Evolutionary conservation across 2,888 invertebrate genomes (phyloP).

Genomic region (Dugesia japonica): DNA sequence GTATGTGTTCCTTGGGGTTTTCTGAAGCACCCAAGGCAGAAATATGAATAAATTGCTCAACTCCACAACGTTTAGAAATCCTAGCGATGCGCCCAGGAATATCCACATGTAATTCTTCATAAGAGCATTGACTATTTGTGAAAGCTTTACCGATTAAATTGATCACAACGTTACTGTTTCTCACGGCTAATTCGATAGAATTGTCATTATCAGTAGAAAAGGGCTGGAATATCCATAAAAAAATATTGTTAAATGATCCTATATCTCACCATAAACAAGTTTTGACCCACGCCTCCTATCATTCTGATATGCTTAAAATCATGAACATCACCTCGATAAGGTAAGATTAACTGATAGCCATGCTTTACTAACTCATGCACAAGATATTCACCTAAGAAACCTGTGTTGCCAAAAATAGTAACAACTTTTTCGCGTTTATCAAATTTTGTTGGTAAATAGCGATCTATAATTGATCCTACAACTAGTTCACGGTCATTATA

Average conservation of each 20-base stretch:
- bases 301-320: neutral
- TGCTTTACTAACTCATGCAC: neutral
- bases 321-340: neutral
- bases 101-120: neutral
- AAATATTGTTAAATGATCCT: no score
- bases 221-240: neutral
- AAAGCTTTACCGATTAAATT: neutral
- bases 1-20: slow-evolving; percentile 56
- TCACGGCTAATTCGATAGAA: neutral
- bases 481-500: neutral
- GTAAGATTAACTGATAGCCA: neutral
- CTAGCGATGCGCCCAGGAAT: neutral
- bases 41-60: neutral
- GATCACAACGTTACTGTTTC: neutral
- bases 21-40: slow-evolving; percentile 55
- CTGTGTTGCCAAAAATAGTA: neutral
- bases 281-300: neutral
- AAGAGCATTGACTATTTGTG: neutral
- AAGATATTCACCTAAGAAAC: neutral
- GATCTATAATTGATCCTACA: neutral
- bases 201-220: neutral
- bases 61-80: neutral
- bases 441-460: slow-evolving; percentile 2
- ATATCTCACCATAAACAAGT: neutral
- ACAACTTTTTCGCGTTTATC: neutral